These are phyloP conservation scores for Rotaria magnacalcarata DNA, from an alignment of 2,888 invertebrate genomes.

Conservation along the genomic window DNA sequence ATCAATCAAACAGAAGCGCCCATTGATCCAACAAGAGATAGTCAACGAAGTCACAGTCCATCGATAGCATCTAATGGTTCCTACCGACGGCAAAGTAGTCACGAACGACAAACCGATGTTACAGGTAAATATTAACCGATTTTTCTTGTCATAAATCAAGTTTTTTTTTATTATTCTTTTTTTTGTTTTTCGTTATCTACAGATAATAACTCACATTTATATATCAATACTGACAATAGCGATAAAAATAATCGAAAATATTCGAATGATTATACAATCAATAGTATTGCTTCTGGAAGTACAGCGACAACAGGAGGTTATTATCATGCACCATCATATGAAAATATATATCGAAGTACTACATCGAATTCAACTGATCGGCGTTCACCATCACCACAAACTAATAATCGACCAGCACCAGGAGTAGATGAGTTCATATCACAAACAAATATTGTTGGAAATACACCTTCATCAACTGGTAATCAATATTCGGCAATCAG, in stretches of 20 bases:
- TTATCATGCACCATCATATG: not conserved
- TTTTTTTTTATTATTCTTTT: not conserved
- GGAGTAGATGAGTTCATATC: not conserved
- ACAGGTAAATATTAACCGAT: not conserved
- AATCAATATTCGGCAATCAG: not conserved
- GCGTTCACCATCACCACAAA: not conserved
- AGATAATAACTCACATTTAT: not conserved
- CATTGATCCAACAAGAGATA: not conserved
- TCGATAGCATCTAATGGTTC: not conserved
- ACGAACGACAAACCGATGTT: not conserved
- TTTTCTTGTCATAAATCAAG: not conserved
- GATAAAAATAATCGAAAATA: not conserved
- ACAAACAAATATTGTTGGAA: not conserved
- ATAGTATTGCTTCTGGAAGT: not conserved
- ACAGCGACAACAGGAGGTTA: not conserved
- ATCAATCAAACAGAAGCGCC: not conserved
- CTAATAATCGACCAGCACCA: not conserved
- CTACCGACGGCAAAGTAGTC: conserved; percentile 1
- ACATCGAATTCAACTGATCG: not conserved
- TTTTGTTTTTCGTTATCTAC: not conserved
- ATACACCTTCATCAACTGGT: not conserved
- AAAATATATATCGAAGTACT: not conserved
- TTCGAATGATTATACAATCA: not conserved
- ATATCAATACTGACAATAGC: not conserved
- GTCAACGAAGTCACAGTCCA: conserved; percentile 16